These are phyloP conservation scores for Ommatoiulus sabulosus DNA, from an alignment of 2,888 invertebrate genomes.

Conservation along the genomic window DNA sequence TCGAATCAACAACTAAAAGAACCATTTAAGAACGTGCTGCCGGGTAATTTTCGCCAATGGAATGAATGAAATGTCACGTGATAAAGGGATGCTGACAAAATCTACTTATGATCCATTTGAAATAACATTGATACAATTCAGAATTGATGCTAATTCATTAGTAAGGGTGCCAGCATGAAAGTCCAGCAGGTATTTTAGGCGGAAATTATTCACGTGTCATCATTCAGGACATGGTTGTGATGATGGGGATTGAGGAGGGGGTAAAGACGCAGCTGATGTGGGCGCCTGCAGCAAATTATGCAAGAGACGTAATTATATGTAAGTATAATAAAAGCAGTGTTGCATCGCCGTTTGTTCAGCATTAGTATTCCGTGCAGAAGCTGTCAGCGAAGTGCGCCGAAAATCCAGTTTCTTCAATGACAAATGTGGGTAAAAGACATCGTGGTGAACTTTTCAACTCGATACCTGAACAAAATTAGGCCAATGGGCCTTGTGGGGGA, in stretches of 20 bases:
- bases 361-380: slow-evolving; percentile 12
- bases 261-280: not conserved
- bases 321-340: not conserved
- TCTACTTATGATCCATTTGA: no score
- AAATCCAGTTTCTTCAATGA: not conserved
- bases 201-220: not conserved
- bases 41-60: no score
- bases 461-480: not conserved
- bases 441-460: slow-evolving; percentile 24
- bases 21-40: no score
- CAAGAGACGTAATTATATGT: not conserved
- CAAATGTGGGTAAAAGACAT: slow-evolving; percentile 9
- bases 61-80: no score
- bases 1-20: no score
- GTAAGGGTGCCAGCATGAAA: no score
- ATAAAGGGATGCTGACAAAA: no score
- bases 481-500: not conserved
- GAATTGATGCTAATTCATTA: no score
- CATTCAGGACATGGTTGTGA: not conserved
- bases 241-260: not conserved
- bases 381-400: not conserved
- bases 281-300: not conserved
- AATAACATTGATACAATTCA: no score
- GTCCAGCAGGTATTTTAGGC: no score
- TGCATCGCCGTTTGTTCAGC: not conserved